Base-by-base conservation (phyloP, 2,797 vertebrate genomes). In the Eulemur albifrons region DNA sequence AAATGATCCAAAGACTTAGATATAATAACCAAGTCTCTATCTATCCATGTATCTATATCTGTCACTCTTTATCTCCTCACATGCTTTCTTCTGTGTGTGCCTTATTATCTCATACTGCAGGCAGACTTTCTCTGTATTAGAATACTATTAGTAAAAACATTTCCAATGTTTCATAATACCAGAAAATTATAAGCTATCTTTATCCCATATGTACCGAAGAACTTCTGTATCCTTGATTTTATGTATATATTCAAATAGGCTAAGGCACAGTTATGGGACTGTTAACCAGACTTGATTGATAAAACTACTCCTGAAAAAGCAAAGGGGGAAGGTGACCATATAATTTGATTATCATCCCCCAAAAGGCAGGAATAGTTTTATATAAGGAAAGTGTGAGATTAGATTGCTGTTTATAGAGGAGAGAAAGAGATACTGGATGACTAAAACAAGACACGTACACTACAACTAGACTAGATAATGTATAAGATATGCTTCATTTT, bases 241-340 rank as follows among this genome's bases (percentile, higher is more conserved):
- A 35, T 45, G 4, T 81, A 20, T 81, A 13, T 61, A 18, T 76
- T 69, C 32, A 9, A 50, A 18, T 15, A 69, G 4, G 40, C 3
- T 50, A 75, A 83, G 38, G 11, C 1, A 15, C 35, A 82, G 50
- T 14, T 25, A 43, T 13, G 72, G 8, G 59, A n/a, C 21, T 1
- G 1, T 48, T 65, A 79, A 40, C 6, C 25, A 84, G 35, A 45
- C 13, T 18, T 61, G n/a, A 80, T 61, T 79, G 30, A 35, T 67
- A 84, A 50, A 0, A 14, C 52, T 35, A 10, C 2, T 10, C 8
- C 20, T 32, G 4, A 81, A 54, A 40, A 85, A 59, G 23, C 9
- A 13, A 40, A 61, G 20, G 4, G 12, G 17, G 1, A 52, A 1
- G 1, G 10, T 23, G 7, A 17, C 11, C 8, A 9, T 61, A 32